Conservation (phyloP, 1,140 invertebrate species). For the Bombus sylvicola region DNA sequence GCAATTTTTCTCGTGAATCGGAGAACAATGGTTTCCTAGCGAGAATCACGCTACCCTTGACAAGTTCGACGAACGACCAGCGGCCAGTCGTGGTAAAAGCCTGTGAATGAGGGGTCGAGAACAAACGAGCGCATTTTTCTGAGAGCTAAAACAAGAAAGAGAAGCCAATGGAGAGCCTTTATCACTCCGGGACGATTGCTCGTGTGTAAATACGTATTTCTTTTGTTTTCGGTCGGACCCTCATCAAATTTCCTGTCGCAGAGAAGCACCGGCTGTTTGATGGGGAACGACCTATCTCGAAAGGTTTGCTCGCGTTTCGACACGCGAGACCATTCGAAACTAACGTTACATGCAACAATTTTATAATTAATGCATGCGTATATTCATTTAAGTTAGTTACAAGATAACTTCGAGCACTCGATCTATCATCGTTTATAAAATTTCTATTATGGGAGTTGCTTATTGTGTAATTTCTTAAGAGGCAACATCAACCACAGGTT, state of each 20-base stretch:
- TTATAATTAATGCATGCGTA: background rate
- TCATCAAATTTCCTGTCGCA: constrained; percentile 72
- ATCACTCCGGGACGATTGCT: constrained; percentile 29
- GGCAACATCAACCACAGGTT: background rate
- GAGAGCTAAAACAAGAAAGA: background rate
- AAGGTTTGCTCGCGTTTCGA: constrained; percentile 28
- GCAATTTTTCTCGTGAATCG: constrained; percentile 8
- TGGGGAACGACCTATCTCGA: background rate
- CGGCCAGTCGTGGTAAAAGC: constrained; percentile 16
- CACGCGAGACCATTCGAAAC: background rate
- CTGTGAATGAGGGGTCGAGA: constrained; percentile 35
- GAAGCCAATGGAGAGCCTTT: constrained; percentile 42
- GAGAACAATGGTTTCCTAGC: background rate
- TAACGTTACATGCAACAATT: background rate
- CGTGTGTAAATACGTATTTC: constrained; percentile 56
- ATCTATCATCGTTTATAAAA: background rate
- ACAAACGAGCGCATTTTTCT: constrained; percentile 57
- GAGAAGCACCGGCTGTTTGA: constrained; percentile 52
- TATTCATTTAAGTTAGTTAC: background rate
- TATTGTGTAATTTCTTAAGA: background rate
- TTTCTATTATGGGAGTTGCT: background rate
- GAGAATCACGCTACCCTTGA: constrained; percentile 28
- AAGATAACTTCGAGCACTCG: background rate
- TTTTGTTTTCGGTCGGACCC: constrained; percentile 62
- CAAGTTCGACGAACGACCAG: constrained; percentile 2